A percentile compares a stretch with the other conserved stretches of the same genome.
Evolutionary conservation across 2,113 vertebrate species (phyloP).

Genomic region (Brachirus orientalis): DNA sequence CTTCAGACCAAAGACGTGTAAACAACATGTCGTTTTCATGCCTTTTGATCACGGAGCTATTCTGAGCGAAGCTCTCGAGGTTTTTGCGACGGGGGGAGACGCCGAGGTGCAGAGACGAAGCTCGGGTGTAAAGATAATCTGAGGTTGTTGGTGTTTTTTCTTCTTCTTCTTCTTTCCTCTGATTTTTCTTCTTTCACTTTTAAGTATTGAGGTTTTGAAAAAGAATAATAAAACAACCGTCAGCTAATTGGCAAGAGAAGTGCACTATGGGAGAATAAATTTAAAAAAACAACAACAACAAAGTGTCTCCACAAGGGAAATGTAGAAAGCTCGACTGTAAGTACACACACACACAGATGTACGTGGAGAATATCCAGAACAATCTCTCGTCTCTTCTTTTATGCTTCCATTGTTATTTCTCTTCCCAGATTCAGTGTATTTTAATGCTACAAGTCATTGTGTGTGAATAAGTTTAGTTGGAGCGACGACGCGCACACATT

Average conservation of each 20-base stretch:
- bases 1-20: slow-evolving; percentile 42
- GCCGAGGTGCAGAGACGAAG: slow-evolving; percentile 48
- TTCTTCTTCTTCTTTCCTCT: background rate
- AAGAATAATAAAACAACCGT: slow-evolving; percentile 75
- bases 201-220: slow-evolving; percentile 63
- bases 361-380: slow-evolving; percentile 36
- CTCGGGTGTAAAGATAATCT: slow-evolving; percentile 52
- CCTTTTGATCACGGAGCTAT: slow-evolving; percentile 67
- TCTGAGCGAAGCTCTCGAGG: slow-evolving; percentile 59
- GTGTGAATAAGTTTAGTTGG: slow-evolving; percentile 38
- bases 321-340: slow-evolving; percentile 38
- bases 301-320: slow-evolving; percentile 67
- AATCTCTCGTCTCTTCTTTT: slow-evolving; percentile 46
- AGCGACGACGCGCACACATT: background rate
- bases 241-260: slow-evolving; percentile 74
- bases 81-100: slow-evolving; percentile 11
- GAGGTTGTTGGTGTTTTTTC: background rate
- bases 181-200: slow-evolving; percentile 31
- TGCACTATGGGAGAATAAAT: slow-evolving; percentile 27
- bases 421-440: background rate
- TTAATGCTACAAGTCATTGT: slow-evolving; percentile 14
- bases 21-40: slow-evolving; percentile 67
- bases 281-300: slow-evolving; percentile 59
- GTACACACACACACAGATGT: slow-evolving; percentile 15
- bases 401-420: slow-evolving; percentile 56